Conservation (phyloP, 2,797 vertebrate genomes). For the Sebastes itinus region DNA sequence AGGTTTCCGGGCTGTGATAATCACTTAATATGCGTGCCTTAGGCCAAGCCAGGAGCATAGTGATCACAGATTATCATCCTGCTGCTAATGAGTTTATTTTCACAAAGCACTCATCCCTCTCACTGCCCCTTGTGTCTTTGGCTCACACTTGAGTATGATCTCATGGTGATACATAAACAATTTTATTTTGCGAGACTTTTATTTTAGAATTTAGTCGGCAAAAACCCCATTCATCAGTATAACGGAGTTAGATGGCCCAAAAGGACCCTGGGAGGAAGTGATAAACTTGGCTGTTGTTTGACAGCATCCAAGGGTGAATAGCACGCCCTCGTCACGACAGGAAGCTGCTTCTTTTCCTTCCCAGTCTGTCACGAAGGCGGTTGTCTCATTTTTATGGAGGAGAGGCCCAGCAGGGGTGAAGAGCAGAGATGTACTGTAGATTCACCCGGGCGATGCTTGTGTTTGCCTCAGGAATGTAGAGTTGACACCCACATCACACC, state of each 20-base stretch:
- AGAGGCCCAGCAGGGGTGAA: conserved; percentile 37
- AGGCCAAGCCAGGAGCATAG: conserved; percentile 35
- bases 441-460: conserved; percentile 54
- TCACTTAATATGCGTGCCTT: conserved; percentile 54
- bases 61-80: conserved; percentile 54
- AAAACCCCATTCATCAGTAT: conserved; percentile 7
- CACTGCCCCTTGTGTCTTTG: conserved; percentile 13
- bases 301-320: conserved; percentile 58
- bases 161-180: conserved; percentile 1
- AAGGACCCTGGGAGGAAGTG: conserved; percentile 53
- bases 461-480: conserved; percentile 56
- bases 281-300: conserved; percentile 57
- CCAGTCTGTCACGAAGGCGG: conserved; percentile 31
- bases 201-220: background rate
- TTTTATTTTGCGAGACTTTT: conserved; percentile 1
- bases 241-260: conserved; percentile 18
- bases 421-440: conserved; percentile 50
- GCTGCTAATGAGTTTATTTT: conserved; percentile 55
- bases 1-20: conserved; percentile 43
- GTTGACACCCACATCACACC: conserved; percentile 42
- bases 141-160: conserved; percentile 6
- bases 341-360: conserved; percentile 44
- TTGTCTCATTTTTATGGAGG: conserved; percentile 49
- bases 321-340: conserved; percentile 28
- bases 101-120: conserved; percentile 29